Conservation (phyloP, 92 coral and sea anemone genomes). For the Chrysogorgia sp. region DNA sequence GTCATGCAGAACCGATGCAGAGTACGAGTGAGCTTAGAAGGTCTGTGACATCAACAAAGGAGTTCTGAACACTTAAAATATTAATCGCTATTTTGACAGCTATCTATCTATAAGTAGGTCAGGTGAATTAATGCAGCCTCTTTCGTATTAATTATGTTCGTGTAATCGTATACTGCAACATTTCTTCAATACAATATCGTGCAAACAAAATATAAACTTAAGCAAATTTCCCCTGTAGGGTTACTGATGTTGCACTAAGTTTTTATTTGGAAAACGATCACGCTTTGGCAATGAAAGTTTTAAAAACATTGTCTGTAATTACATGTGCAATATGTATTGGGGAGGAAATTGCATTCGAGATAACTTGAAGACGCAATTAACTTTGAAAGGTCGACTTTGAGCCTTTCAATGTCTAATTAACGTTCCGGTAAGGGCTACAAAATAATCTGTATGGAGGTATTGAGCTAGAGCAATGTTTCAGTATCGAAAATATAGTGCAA, state of each 20-base stretch:
- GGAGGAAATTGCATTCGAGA: background rate
- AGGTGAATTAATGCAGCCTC: constrained; percentile 41
- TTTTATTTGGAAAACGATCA: background rate
- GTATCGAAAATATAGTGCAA: too few relatives aligned
- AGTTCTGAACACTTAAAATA: constrained; percentile 19
- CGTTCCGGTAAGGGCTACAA: background rate
- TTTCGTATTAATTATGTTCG: constrained; percentile 42
- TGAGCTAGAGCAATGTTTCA: background rate
- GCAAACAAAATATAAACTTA: constrained; percentile 11
- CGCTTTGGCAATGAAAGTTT: background rate
- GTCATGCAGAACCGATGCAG: background rate
- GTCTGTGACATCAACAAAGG: background rate
- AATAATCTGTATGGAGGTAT: background rate
- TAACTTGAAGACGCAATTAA: constrained; percentile 19
- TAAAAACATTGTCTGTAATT: background rate
- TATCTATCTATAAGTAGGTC: constrained; percentile 2
- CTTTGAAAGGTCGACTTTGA: constrained; percentile 14
- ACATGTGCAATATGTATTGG: background rate
- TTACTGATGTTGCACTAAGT: background rate
- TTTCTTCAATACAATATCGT: background rate
- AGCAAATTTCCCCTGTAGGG: background rate
- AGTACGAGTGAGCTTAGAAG: background rate
- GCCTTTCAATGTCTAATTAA: constrained; percentile 32
- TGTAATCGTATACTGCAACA: constrained; percentile 7
- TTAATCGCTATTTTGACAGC: constrained; percentile 39